Base-by-base conservation (phyloP, 2,888 invertebrate genomes). In the Lepidonotus clava region DNA sequence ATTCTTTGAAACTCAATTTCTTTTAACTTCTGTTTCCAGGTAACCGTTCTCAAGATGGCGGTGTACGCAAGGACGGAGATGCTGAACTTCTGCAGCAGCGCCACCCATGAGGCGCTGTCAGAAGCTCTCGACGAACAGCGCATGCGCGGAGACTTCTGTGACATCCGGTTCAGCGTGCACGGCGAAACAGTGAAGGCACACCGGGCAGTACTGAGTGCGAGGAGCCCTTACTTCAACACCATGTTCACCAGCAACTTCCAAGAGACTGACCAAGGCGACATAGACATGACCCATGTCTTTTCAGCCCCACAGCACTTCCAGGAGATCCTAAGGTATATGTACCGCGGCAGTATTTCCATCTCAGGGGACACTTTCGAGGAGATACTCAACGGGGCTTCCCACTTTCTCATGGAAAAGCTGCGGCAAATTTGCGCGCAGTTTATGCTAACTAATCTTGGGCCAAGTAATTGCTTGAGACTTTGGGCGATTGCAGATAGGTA, bases 401-500 rank as follows among this genome's bases (percentile, higher is more conserved):
- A 80, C 28, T 80, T 80, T 34, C 80, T 80, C 28, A 80, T 80
- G 80, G 80, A 80, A 14, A 80, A 51, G 28, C 32, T 80, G 80
- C 41, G 80, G 24, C 41, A 46, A 34, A 80, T 51, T 11, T 80
- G 80, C 34, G 80, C 80, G 1, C 80, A 80, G 32, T 80, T 24
- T 18, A 80, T 80, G 80, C 41, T 80, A 34, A 80, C 80, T 11
- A 80, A 80, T 28, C 80, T 80, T 18, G 80, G 80, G 6, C 80
- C 80, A 4, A 46, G 80, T n/a, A 80, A 80, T n/a, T 80, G 80
- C 28, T 24, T 80, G 11, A 24, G 80, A 32, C 41, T 80, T 41
- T 80, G 80, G 80, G 80, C 80, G n/a, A 80, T 80, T 46, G 80
- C 80, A 18, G 80, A 80, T 80, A 24, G 80, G 18, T 80, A 80